Evolutionary conservation across 2,797 vertebrate species (phyloP).

Genomic region (Huso huso): DNA sequence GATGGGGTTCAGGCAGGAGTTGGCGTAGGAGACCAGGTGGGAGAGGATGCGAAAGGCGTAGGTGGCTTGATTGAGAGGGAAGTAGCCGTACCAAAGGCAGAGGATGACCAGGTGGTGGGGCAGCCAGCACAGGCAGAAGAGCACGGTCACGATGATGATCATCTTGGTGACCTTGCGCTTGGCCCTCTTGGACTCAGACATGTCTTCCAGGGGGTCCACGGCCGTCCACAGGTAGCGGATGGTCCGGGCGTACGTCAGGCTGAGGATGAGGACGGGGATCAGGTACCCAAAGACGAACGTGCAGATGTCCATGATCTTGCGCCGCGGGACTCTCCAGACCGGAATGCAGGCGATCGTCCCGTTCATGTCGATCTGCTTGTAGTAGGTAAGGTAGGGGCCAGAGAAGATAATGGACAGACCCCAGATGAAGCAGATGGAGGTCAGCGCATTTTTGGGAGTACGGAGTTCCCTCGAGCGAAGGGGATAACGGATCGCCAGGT

Average conservation of each 20-base stretch:
- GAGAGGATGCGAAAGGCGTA: conserved; percentile 73
- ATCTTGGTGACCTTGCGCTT: conserved; percentile 77
- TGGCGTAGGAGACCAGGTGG: conserved; percentile 72
- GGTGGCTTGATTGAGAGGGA: conserved; percentile 70
- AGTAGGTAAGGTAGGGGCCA: conserved; percentile 79
- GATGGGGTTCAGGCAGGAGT: conserved; percentile 78
- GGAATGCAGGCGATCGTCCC: conserved; percentile 71
- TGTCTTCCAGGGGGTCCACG: conserved; percentile 61
- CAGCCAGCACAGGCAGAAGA: conserved; percentile 80
- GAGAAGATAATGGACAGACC: conserved; percentile 67
- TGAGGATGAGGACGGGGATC: conserved; percentile 66
- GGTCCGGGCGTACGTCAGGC: conserved; percentile 66
- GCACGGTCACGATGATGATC: conserved; percentile 66
- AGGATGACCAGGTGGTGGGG: conserved; percentile 76
- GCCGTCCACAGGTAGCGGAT: conserved; percentile 71
- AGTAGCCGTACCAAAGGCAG: conserved; percentile 72
- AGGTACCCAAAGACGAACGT: conserved; percentile 80
- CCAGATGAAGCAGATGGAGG: conserved; percentile 71
- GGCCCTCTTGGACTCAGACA: conserved; percentile 57
- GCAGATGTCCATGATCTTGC: conserved; percentile 72
- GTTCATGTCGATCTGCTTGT: conserved; percentile 62
- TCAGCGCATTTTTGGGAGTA: conserved; percentile 63
- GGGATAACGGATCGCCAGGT: conserved; percentile 76
- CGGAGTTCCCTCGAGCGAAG: conserved; percentile 69
- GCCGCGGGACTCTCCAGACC: conserved; percentile 57